These are phyloP conservation scores for Aptenodytes patagonicus DNA, from an alignment of 2,113 vertebrate species.

Conservation along the genomic window DNA sequence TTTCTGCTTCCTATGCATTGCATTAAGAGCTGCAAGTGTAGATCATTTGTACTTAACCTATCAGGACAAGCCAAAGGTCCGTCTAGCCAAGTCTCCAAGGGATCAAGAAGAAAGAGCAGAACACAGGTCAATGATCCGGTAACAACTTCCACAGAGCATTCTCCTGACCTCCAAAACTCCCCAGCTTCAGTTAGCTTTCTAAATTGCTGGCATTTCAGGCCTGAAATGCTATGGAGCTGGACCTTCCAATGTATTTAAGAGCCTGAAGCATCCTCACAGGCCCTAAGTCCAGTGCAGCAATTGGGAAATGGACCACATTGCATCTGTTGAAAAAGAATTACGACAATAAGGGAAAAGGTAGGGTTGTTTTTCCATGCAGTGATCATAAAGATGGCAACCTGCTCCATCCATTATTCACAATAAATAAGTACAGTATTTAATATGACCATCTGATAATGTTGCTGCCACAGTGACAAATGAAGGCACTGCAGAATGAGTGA, in stretches of 20 bases:
- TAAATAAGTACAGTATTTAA: conserved; percentile 35
- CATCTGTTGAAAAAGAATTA: background rate
- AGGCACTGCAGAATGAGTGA: conserved; percentile 7
- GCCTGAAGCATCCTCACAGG: background rate
- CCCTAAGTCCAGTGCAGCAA: background rate
- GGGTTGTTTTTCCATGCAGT: background rate
- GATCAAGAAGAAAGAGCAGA: background rate
- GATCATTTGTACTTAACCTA: background rate
- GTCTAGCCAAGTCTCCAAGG: background rate
- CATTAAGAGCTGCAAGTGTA: background rate
- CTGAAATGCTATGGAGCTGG: background rate
- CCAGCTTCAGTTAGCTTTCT: background rate
- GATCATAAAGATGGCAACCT: background rate
- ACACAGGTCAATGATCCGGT: background rate
- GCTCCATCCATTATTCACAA: conserved; percentile 31
- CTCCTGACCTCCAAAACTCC: background rate
- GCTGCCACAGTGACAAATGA: conserved; percentile 48
- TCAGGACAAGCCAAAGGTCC: background rate
- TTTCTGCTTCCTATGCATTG: background rate
- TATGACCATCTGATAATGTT: background rate
- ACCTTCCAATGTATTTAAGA: background rate
- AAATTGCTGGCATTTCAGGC: background rate
- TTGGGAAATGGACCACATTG: background rate
- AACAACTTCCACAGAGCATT: background rate
- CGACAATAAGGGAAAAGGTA: background rate